Conservation (phyloP, 2,888 invertebrate species). For the Matsumyia berberina region DNA sequence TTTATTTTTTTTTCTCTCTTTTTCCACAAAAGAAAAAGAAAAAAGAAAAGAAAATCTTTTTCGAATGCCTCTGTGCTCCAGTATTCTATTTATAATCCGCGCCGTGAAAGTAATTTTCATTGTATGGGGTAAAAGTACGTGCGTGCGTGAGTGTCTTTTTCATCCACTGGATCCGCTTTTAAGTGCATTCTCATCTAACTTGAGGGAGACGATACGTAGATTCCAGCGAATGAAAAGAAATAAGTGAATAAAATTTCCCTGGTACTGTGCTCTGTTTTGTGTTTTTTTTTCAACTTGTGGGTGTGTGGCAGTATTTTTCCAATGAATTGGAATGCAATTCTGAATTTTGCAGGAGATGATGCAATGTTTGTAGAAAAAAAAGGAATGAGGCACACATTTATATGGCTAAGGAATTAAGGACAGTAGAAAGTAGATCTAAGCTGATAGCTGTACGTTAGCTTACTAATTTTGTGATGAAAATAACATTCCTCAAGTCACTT, state of each 20-base stretch:
- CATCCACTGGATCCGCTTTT: conserved; percentile 13
- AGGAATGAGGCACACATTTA: too few relatives aligned
- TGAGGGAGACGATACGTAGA: conserved; percentile 5
- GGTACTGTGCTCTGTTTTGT: not conserved
- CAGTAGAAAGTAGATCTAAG: too few relatives aligned
- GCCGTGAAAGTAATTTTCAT: conserved; percentile 33
- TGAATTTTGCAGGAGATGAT: not conserved
- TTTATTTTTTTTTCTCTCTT: conserved; percentile 27
- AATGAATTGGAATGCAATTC: conserved; percentile 10
- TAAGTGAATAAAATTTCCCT: not conserved
- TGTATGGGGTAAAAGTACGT: conserved; percentile 48
- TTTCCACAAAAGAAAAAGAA: too few relatives aligned
- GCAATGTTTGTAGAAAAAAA: not conserved
- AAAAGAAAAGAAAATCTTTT: not conserved
- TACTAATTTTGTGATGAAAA: too few relatives aligned
- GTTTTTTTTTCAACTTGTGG: conserved; percentile 4
- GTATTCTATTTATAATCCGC: conserved; percentile 37
- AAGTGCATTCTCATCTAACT: conserved; percentile 9
- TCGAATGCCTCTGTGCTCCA: conserved; percentile 11
- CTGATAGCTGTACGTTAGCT: too few relatives aligned
- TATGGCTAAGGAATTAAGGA: too few relatives aligned
- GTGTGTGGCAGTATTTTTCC: conserved; percentile 34
- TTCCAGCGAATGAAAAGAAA: not conserved
- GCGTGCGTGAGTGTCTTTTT: conserved; percentile 42
- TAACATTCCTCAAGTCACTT: too few relatives aligned